These are phyloP conservation scores for Bruchidius siliquastri DNA, from an alignment of 2,888 invertebrate species.

Conservation along the genomic window DNA sequence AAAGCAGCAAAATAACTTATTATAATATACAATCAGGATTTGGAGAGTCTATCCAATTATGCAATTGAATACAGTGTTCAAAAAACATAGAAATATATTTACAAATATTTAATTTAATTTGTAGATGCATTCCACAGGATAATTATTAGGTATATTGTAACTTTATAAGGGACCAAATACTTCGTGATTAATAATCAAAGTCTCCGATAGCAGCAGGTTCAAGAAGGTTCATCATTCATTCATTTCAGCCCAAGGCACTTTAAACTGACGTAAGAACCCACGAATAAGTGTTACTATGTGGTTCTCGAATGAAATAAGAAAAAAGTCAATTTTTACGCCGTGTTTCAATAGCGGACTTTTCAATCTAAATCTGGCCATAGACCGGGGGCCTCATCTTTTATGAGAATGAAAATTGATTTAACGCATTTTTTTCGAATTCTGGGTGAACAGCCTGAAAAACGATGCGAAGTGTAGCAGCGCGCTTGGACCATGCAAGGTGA, in stretches of 20 bases:
- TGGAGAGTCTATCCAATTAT: too few species aligned
- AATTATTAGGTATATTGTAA: too few species aligned
- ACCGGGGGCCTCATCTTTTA: not conserved
- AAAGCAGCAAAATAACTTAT: too few species aligned
- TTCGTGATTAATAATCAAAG: not conserved
- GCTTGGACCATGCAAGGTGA: not conserved
- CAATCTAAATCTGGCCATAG: not conserved
- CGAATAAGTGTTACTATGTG: not conserved
- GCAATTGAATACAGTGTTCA: too few species aligned
- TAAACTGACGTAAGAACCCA: not conserved
- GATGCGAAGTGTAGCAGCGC: not conserved
- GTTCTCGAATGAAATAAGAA: not conserved
- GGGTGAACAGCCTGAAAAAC: not conserved
- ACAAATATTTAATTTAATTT: too few species aligned
- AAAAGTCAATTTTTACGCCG: not conserved
- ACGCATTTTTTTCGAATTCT: not conserved
- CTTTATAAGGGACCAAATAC: too few species aligned
- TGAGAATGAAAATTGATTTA: not conserved
- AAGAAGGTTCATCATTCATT: not conserved
- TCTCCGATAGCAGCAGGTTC: not conserved
- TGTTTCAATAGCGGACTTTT: not conserved
- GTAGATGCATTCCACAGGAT: too few species aligned
- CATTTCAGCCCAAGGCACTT: not conserved
- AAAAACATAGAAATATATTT: too few species aligned
- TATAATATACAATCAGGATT: too few species aligned